phyloP scores from a whole-genome alignment of 2,113 vertebrate species.

The Platichthys stellatus region DNA sequence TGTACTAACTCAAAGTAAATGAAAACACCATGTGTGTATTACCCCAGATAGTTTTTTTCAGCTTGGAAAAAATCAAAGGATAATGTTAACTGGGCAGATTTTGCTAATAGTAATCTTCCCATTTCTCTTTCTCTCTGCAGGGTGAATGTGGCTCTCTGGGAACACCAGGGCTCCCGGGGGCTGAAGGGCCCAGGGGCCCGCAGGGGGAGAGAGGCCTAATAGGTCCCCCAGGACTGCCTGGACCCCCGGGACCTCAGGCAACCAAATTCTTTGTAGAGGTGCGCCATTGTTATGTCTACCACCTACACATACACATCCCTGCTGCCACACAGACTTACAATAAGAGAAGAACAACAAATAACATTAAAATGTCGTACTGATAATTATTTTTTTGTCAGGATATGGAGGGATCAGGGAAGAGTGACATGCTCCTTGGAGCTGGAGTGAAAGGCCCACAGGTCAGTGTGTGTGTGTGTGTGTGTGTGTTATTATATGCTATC shows the following conservation, averaged over 20 bases:
- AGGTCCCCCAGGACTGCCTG: slow-evolving; percentile 87
- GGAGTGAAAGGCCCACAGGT: slow-evolving; percentile 78
- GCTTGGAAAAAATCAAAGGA: too few species aligned
- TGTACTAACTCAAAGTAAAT: background rate
- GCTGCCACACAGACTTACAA: background rate
- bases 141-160: slow-evolving; percentile 86
- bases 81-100: background rate
- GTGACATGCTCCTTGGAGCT: slow-evolving; percentile 62
- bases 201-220: slow-evolving; percentile 83
- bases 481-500: background rate
- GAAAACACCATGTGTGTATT: background rate
- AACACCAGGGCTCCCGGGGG: slow-evolving; percentile 80
- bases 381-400: slow-evolving; percentile 79
- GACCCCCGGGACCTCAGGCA: slow-evolving; percentile 82
- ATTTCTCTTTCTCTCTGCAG: slow-evolving; percentile 71
- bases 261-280: slow-evolving; percentile 86
- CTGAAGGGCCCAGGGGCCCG: slow-evolving; percentile 83
- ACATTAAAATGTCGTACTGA: background rate
- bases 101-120: background rate
- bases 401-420: slow-evolving; percentile 87
- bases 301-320: background rate
- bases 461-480: slow-evolving; percentile 32
- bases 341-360: background rate
- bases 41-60: background rate
- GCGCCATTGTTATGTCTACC: slow-evolving; percentile 20